Evolutionary conservation across 2,113 vertebrate genomes (phyloP).

Genomic region (Saguinus imperator): DNA sequence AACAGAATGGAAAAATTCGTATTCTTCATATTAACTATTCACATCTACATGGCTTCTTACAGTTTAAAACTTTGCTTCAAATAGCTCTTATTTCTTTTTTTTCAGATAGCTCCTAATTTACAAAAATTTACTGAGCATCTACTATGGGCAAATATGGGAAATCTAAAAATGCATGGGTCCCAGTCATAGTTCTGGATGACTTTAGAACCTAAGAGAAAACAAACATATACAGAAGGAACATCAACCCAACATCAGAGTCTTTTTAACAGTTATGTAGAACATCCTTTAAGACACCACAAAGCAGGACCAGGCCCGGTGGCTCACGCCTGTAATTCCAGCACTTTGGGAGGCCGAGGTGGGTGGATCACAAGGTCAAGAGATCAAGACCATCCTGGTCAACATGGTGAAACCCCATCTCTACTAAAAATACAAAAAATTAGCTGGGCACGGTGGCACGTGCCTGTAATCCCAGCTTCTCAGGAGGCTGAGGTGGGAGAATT

Average conservation of each 20-base stretch:
- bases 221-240: not conserved
- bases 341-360: no score
- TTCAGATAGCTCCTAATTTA: not conserved
- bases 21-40: not conserved
- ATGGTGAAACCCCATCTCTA: no score
- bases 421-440: no score
- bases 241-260: not conserved
- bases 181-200: not conserved
- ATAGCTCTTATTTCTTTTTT: not conserved
- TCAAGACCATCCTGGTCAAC: no score
- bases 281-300: not conserved
- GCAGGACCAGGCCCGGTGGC: no score
- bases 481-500: no score
- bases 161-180: accelerated
- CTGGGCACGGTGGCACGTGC: no score
- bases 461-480: no score
- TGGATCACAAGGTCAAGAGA: no score
- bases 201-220: not conserved
- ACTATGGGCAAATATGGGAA: not conserved
- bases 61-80: not conserved
- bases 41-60: not conserved
- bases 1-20: not conserved
- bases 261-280: not conserved
- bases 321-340: no score
- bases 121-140: not conserved